Percentiles rank a stretch among this genome's conserved stretches.
Conservation (phyloP, 2,888 invertebrate species). For the Morpho achilles region DNA sequence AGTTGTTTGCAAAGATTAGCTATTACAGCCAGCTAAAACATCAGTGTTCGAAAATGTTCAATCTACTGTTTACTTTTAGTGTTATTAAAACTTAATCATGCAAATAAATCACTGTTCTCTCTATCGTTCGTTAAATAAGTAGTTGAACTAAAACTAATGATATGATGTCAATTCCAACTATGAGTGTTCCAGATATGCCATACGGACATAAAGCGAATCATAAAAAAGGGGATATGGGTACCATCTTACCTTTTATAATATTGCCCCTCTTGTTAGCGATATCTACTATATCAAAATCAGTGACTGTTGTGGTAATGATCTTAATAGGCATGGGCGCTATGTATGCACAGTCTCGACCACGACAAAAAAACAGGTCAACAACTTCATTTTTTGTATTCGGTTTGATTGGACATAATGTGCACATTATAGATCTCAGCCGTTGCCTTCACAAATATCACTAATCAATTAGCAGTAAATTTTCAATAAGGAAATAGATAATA, state of each 20-base stretch:
- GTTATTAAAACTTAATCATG: no score
- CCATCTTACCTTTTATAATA: slow-evolving; percentile 60
- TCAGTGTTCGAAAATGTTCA: no score
- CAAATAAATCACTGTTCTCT: no score
- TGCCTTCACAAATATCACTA: no score
- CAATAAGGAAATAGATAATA: no score
- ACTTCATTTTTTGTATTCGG: neutral
- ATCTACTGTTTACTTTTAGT: no score
- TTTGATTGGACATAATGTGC: no score
- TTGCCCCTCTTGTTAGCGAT: slow-evolving; percentile 56
- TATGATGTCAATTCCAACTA: slow-evolving; percentile 42
- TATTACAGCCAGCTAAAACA: no score
- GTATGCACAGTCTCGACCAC: slow-evolving; percentile 63
- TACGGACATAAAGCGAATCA: slow-evolving; percentile 39
- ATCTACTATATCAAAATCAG: slow-evolving; percentile 53
- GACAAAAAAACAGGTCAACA: slow-evolving; percentile 64
- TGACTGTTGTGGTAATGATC: slow-evolving; percentile 60
- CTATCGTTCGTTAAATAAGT: no score
- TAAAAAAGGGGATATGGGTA: slow-evolving; percentile 59
- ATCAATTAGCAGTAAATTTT: no score
- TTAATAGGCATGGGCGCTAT: slow-evolving; percentile 64
- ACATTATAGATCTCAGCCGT: neutral
- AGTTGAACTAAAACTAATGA: no score
- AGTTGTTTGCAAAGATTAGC: no score
- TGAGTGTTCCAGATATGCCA: slow-evolving; percentile 57